These are phyloP conservation scores for Tholera decimalis DNA, from an alignment of 2,888 invertebrate genomes.

Conservation along the genomic window DNA sequence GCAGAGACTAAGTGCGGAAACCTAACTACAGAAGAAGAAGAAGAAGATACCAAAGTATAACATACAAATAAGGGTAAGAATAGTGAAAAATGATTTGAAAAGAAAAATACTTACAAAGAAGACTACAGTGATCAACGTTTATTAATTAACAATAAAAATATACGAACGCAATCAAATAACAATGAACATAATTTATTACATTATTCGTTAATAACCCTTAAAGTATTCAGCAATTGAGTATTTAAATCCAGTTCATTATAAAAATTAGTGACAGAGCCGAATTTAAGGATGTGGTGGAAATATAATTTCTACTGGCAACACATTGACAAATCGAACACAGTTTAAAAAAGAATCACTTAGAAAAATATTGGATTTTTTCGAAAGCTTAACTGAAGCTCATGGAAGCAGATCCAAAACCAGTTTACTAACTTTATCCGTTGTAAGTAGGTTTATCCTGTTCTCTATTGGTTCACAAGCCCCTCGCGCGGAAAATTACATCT, in stretches of 20 bases:
- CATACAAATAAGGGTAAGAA: background rate
- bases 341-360: slow-evolving; percentile 34
- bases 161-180: slow-evolving; percentile 44
- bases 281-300: background rate
- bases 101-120: slow-evolving; percentile 20
- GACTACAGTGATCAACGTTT: slow-evolving; percentile 9
- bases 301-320: background rate
- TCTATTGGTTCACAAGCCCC: slow-evolving; percentile 77
- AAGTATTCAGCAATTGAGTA: slow-evolving; percentile 35
- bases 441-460: slow-evolving; percentile 78
- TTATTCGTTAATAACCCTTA: slow-evolving; percentile 42
- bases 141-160: slow-evolving; percentile 40
- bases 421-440: slow-evolving; percentile 75
- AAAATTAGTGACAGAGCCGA: background rate
- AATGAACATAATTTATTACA: slow-evolving; percentile 38
- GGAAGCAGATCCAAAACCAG: slow-evolving; percentile 70
- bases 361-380: slow-evolving; percentile 65
- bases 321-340: background rate
- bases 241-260: slow-evolving; percentile 21
- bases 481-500: slow-evolving; percentile 81
- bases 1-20: too few relatives aligned
- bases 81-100: slow-evolving; percentile 18
- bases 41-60: background rate
- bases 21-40: too few relatives aligned
- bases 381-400: slow-evolving; percentile 67